Evolutionary conservation across 1,140 invertebrate species (phyloP).

Genomic region (Ephestia elutella): DNA sequence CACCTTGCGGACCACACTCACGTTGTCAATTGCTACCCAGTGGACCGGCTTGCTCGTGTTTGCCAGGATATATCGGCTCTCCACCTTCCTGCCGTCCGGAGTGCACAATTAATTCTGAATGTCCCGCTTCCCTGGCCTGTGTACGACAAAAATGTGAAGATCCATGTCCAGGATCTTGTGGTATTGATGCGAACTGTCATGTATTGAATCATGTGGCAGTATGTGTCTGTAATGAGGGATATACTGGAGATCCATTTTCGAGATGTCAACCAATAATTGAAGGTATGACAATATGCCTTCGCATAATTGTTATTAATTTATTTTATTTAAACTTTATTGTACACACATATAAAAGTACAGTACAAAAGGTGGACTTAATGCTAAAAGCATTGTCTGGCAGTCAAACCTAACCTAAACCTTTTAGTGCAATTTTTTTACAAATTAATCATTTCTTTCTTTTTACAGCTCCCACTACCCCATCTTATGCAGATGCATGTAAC

Average conservation of each 20-base stretch:
- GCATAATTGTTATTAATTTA: not conserved
- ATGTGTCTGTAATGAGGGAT: conserved; percentile 82
- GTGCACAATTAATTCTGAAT: conserved; percentile 83
- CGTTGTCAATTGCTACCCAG: conserved; percentile 82
- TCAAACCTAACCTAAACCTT: no score
- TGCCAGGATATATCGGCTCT: conserved; percentile 82
- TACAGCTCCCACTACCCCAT: conserved; percentile 53
- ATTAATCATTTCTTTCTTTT: conserved; percentile 19
- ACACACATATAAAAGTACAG: no score
- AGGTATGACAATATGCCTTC: conserved; percentile 38
- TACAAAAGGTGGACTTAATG: no score
- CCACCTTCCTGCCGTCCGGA: conserved; percentile 85
- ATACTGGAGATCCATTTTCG: conserved; percentile 84
- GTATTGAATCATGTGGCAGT: conserved; percentile 84
- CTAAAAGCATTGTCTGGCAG: no score
- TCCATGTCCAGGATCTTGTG: conserved; percentile 84
- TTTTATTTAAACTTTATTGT: conserved; percentile 7
- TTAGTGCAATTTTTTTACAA: not conserved
- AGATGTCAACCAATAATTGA: conserved; percentile 77
- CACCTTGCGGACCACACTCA: conserved; percentile 88
- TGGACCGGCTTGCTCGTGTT: conserved; percentile 85
- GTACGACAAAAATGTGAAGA: conserved; percentile 83
- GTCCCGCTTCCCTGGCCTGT: conserved; percentile 81
- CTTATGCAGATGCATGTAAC: conserved; percentile 78
- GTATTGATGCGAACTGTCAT: conserved; percentile 82